A percentile compares a stretch with the other conserved stretches of the same genome.
Evolutionary conservation across 2,113 vertebrate genomes (phyloP).

Genomic region (Bucco capensis): DNA sequence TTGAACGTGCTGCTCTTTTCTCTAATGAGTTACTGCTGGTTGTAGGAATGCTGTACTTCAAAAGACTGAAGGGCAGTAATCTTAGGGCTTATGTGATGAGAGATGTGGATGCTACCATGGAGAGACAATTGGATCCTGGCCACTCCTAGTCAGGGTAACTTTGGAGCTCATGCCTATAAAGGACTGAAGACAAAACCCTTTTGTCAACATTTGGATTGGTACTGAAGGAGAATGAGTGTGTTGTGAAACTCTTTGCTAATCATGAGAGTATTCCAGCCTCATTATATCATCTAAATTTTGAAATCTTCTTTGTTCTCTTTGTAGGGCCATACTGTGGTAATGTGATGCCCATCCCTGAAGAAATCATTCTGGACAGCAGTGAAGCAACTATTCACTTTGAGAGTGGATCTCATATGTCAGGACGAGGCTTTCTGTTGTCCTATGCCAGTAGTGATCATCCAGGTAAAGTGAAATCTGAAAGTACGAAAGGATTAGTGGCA

Average conservation of each 20-base stretch:
- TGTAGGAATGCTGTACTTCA: slow-evolving; percentile 21
- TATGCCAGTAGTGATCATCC: slow-evolving; percentile 81
- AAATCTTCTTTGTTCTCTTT: slow-evolving; percentile 53
- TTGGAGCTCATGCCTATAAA: neutral
- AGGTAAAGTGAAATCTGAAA: slow-evolving; percentile 70
- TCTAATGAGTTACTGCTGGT: slow-evolving; percentile 21
- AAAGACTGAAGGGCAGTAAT: neutral
- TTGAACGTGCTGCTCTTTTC: slow-evolving; percentile 4
- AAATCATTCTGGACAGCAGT: slow-evolving; percentile 75
- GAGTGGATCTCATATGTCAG: slow-evolving; percentile 80
- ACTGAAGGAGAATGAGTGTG: neutral
- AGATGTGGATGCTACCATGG: neutral
- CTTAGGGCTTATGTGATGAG: neutral
- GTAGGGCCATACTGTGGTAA: slow-evolving; percentile 79
- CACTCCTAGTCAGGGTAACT: neutral
- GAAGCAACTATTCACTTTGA: slow-evolving; percentile 80
- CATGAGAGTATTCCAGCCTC: neutral
- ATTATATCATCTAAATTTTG: slow-evolving; percentile 2
- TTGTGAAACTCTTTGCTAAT: slow-evolving; percentile 4
- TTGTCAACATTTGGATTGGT: slow-evolving; percentile 28
- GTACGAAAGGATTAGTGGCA: neutral
- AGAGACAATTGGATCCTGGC: slow-evolving; percentile 18
- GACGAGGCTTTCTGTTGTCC: slow-evolving; percentile 84
- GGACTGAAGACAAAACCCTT: slow-evolving; percentile 11
- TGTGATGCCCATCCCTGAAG: slow-evolving; percentile 56